Percentiles rank a stretch among this genome's conserved stretches.
These are phyloP conservation scores for Kuschelorhynchus macadamiae DNA, from an alignment of 2,888 invertebrate genomes.

Conservation along the genomic window DNA sequence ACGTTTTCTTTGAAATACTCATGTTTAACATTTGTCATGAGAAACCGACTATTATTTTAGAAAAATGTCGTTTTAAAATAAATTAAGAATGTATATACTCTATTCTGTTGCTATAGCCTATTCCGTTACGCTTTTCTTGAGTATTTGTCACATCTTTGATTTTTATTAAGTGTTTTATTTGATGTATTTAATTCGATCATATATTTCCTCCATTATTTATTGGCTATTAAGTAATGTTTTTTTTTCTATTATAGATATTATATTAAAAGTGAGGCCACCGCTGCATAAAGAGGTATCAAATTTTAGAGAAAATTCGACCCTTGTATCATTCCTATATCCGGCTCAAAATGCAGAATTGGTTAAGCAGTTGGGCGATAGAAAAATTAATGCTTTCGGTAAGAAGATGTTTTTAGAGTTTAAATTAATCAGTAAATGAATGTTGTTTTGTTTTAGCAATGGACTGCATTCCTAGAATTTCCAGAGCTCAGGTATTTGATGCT, in stretches of 20 bases:
- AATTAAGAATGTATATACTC: too few species aligned
- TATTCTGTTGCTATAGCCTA: too few species aligned
- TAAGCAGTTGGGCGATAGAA: conserved; percentile 77
- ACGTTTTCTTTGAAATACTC: too few species aligned
- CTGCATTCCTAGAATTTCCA: conserved; percentile 87
- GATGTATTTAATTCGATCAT: too few species aligned
- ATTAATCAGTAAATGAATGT: conserved; percentile 73
- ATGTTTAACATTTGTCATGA: too few species aligned
- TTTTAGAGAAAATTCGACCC: conserved; percentile 77
- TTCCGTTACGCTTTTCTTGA: too few species aligned
- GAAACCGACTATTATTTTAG: too few species aligned
- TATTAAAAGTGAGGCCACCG: conserved; percentile 85
- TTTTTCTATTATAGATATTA: conserved; percentile 73
- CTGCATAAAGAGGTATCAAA: conserved; percentile 76
- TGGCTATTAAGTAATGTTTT: too few species aligned
- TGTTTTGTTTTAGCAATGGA: conserved; percentile 80
- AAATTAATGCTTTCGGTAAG: conserved; percentile 86
- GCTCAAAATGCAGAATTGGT: conserved; percentile 84
- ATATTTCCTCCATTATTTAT: too few species aligned
- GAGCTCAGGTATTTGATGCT: conserved; percentile 92
- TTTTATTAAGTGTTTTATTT: too few species aligned
- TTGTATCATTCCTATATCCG: conserved; percentile 89
- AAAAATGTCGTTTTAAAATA: too few species aligned
- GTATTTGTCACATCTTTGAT: too few species aligned
- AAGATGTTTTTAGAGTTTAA: conserved; percentile 1